Evolutionary conservation across 53 echinoderm and acorn worm species (phyloP), one percentile per base, ranked within the genome.

Genomic region (Astropecten irregularis): DNA sequence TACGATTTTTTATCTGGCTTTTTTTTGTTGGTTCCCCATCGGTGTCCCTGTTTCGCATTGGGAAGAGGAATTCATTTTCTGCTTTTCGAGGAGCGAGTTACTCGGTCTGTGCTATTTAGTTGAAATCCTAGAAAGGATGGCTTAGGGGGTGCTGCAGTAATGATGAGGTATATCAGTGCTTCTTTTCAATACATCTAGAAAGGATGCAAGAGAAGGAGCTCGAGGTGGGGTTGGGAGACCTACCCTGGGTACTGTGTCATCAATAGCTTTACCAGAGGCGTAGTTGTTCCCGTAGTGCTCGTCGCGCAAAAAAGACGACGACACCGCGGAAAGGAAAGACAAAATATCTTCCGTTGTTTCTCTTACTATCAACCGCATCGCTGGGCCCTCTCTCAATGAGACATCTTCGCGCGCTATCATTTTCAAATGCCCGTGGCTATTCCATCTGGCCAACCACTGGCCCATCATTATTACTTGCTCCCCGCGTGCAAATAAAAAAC

Each of bases 201-300:
- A 51, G 36, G 69, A 73, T 51, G 54, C 53, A n/a, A 50, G 49
- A 72, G 11, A 49, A 73, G 52, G 21, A 39, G 19, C 28, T 32
- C 1, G 32, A 61, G 61, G 32, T 11, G 16, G 61, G 32, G 25
- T 49, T 3, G 4, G 49, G 49, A 49, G 14, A 26, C 61, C 61
- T 38, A 73, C 54, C 73, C 73, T 73, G 73, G 30, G 73, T 32
- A 54, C 73, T 73, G 54, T 73, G 73, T 73, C 73, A 73, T 73
- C 73, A 73, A 73, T 73, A 73, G 73, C 54, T 73, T 51, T 51
- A 73, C 73, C 54, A 54, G 52, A 73, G 73, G 73, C 73, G 52
- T 52, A 33, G 37, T n/a, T n/a, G n/a, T n/a, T 30, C 61, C 34
- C 53, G 54, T 32, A 19, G 23, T 10, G 53, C 20, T 0, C 19